Percentiles rank a stretch among this genome's conserved stretches.
Conservation (phyloP, 2,797 vertebrate species). For the Babyrousa celebensis region DNA sequence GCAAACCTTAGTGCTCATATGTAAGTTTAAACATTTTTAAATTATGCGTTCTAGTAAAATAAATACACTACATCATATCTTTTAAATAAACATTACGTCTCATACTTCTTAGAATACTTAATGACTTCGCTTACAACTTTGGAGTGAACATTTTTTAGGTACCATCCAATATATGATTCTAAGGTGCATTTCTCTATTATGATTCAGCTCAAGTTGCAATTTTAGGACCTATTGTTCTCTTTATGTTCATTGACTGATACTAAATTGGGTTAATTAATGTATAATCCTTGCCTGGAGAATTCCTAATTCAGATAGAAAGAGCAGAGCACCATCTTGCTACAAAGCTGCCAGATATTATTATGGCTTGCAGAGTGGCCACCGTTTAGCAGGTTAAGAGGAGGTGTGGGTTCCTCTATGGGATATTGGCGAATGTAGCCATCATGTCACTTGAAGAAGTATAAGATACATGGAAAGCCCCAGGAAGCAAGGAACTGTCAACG, state of each 20-base stretch:
- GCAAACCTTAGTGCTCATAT: neutral
- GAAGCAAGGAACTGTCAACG: neutral
- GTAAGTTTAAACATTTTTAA: neutral
- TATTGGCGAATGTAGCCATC: neutral
- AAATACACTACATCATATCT: neutral
- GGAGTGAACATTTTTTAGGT: neutral
- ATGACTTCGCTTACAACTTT: neutral
- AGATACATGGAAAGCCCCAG: neutral
- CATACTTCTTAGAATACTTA: neutral
- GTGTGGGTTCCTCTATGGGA: neutral
- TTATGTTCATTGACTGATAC: neutral
- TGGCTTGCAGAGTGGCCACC: neutral
- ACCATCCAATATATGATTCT: neutral
- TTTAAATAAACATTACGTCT: neutral
- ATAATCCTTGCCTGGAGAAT: neutral
- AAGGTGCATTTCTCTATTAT: neutral
- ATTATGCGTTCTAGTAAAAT: neutral
- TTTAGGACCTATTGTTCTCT: neutral
- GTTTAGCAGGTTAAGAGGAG: neutral
- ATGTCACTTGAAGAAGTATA: neutral
- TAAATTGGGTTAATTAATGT: neutral
- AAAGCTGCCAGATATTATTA: neutral
- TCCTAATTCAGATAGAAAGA: neutral
- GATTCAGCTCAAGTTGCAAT: neutral
- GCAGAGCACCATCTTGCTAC: neutral